Base-by-base conservation (phyloP, 2,888 invertebrate species). In the Sarcophaga caerulescens region DNA sequence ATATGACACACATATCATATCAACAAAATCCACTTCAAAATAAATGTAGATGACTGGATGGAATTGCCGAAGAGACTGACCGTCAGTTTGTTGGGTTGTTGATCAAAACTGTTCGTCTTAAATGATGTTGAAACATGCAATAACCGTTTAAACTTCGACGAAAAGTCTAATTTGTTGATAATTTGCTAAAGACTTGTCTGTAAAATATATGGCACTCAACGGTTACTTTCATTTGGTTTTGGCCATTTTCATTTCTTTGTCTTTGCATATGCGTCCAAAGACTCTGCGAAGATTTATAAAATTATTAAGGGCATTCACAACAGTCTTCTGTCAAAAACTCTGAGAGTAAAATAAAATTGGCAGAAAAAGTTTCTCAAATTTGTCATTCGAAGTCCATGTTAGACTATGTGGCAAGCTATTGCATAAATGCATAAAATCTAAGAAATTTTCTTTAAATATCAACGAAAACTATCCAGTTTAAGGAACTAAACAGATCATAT, bases 41-140 rank as follows among this genome's bases (percentile, higher is more conserved):
- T 52, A 52, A 80, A 82, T 77, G 78, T 82, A 44, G 59, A 71
- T 6, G 60, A 14, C 25, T 47, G 17, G 19, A 59, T 25, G 14
- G 52, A 57, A 6, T 69, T 65, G 21, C n/a, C 60, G 12, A n/a
- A 10, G 2, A n/a, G 75, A 63, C n/a, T 57, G 25, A 66, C 47
- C 65, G 23, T 17, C 52, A 47, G 25, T 11, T 44, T 23, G 59
- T 60, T 63, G 45, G 59, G n/a, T n/a, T 62, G n/a, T 21, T 62
- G 23, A 52, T 71, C 35, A 60, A 71, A 82, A 57, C 45, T 70
- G 79, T 84, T 74, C 69, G 14, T 79, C 74, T 84, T 75, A 86
- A 86, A 91, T 91, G 91, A 91, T 90, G 90, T 89, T 89, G 88
- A 88, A 91, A 89, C 91, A 91, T 90, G 91, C 91, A 89, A 91